Base-by-base conservation (phyloP, 2,797 vertebrate species). In the Takifugu ocellatus region DNA sequence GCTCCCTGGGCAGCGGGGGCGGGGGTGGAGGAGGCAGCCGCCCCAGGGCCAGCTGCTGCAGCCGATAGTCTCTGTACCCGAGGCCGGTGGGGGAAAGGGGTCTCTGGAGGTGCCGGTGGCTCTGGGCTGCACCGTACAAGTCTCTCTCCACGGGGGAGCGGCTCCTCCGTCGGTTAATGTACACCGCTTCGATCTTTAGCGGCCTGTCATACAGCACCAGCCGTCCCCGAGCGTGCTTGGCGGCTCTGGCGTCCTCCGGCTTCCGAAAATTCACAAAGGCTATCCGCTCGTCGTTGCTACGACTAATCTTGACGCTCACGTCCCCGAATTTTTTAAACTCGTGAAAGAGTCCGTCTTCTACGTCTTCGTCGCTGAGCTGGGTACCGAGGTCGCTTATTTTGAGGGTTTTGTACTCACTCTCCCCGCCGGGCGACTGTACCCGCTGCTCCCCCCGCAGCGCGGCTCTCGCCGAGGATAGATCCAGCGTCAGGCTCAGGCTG, bases 301-400 rank as follows among this genome's bases (percentile, higher is more conserved):
- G 93, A 81, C 95, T 96, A 61, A 98, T 97, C 76, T 99, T 99
- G 2, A 99, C 95, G 54, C 97, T 99, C 33, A 98, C 97, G 25
- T 99, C 97, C 0, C 97, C 97, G 29, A 98, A 99, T 74, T 97
- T 97, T 49, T 98, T 99, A 63, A 98, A 98, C 75, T 99, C 97
- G 16, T 98, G 96, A 68, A 99, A 99, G 0, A 99, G 93, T 10
- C 96, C 97, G 55, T 99, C 97, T 77, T 99, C 97, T n/a, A 99
- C 93, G 42, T 97, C 96, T 51, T 98, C 97, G 68, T 99, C 97
- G 66, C 94, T 97, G 70, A 99, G 80, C 81, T 94, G 96, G 2
- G 94, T 95, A 67, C 97, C 97, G 63, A 99, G 83, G 81, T 99
- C 96, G 84, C 97, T 98, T 60, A 99, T 98, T 84, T 97, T 97